Evolutionary conservation across 2,888 invertebrate genomes (phyloP).

Genomic region (Aspidiotus destructor): DNA sequence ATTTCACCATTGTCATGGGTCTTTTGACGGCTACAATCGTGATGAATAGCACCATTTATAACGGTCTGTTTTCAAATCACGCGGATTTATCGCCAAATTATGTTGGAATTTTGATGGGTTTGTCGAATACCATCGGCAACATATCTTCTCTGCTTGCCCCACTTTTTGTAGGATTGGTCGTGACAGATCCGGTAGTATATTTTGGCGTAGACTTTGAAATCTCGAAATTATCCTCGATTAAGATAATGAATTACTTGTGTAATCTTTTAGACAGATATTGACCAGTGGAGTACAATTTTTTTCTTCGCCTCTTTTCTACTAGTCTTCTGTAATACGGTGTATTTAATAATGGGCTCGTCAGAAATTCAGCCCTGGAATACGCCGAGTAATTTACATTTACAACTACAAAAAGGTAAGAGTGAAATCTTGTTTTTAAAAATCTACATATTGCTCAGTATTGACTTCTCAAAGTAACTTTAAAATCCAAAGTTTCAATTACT

Average conservation of each 20-base stretch:
- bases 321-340: constrained; percentile 12
- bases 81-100: constrained; percentile 28
- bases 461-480: too few relatives aligned
- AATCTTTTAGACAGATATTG: constrained; percentile 7
- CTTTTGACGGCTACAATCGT: constrained; percentile 8
- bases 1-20: background rate
- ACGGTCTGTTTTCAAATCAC: constrained; percentile 26
- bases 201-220: background rate
- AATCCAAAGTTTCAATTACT: too few relatives aligned
- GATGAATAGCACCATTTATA: constrained; percentile 17
- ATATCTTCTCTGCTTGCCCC: constrained; percentile 14
- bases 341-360: constrained; percentile 11
- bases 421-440: background rate
- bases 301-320: background rate
- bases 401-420: constrained; percentile 8
- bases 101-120: constrained; percentile 20
- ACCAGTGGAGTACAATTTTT: constrained; percentile 21
- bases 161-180: constrained; percentile 8
- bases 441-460: too few relatives aligned
- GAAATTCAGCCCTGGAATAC: constrained; percentile 31
- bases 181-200: constrained; percentile 7
- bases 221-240: background rate
- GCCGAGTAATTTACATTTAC: constrained; percentile 22
- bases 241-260: background rate
- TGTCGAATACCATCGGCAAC: constrained; percentile 21